phyloP scores from a whole-genome alignment of 2,113 vertebrate species.

The Aix galericulata region DNA sequence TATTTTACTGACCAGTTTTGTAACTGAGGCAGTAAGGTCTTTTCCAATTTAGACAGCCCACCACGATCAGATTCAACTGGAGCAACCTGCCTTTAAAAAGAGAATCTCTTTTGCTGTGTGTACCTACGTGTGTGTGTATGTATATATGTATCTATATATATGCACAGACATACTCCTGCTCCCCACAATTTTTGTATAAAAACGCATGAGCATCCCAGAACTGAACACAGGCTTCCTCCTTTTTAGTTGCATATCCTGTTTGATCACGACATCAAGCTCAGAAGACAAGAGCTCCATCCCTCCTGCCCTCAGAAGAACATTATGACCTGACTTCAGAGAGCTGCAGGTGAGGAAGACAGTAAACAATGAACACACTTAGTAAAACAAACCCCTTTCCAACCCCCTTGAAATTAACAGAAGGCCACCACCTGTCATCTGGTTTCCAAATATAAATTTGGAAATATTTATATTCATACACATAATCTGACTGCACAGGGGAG shows the following conservation, averaged over 20 bases:
- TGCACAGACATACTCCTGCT: too few species aligned
- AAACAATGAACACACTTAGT: background rate
- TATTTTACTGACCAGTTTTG: background rate
- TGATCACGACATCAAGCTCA: background rate
- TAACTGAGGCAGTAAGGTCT: background rate
- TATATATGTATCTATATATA: background rate
- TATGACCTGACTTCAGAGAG: background rate
- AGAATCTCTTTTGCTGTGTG: background rate
- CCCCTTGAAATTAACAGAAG: background rate
- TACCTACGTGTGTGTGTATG: background rate
- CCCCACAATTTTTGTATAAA: background rate
- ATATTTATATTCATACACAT: background rate
- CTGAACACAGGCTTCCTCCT: background rate
- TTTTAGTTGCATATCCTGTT: background rate
- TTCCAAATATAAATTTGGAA: background rate
- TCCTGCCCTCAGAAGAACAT: background rate
- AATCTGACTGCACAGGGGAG: fast-evolving
- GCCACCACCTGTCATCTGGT: background rate
- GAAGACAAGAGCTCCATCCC: background rate
- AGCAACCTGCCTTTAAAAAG: background rate
- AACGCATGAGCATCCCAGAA: background rate
- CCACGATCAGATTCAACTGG: background rate
- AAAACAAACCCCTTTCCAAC: background rate
- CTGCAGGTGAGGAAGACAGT: fast-evolving
- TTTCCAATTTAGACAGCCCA: background rate